Evolutionary conservation across 2,888 invertebrate species (phyloP).

Genomic region (Steinernema scapterisci): DNA sequence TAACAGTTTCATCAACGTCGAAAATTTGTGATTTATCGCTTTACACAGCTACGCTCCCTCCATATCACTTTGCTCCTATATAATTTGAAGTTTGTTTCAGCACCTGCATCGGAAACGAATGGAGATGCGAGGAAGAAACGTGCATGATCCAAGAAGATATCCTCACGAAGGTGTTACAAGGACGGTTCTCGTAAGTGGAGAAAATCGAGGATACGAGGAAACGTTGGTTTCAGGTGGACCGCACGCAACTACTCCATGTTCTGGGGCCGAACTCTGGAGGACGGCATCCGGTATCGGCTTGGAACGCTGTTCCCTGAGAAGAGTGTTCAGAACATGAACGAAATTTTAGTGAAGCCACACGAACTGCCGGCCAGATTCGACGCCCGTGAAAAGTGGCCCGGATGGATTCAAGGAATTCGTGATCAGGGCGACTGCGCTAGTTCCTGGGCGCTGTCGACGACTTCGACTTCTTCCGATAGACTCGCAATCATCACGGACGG

Average conservation of each 20-base stretch:
- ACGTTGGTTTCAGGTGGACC: slow-evolving; percentile 75
- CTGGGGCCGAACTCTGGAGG: slow-evolving; percentile 80
- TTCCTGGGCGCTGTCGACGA: slow-evolving; percentile 89
- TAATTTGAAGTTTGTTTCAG: slow-evolving; percentile 60
- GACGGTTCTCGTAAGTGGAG: slow-evolving; percentile 68
- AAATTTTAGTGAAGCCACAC: slow-evolving; percentile 69
- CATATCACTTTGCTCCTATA: background rate
- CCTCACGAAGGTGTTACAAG: slow-evolving; percentile 75
- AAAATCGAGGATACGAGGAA: background rate
- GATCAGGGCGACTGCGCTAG: slow-evolving; percentile 80
- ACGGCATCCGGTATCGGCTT: slow-evolving; percentile 79
- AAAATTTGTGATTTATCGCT: slow-evolving; percentile 25
- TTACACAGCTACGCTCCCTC: background rate
- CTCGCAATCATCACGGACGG: slow-evolving; percentile 84
- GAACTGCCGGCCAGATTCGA: slow-evolving; percentile 79
- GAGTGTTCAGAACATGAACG: slow-evolving; percentile 73
- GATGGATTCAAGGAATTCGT: slow-evolving; percentile 75
- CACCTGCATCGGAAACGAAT: slow-evolving; percentile 68
- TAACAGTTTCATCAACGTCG: slow-evolving; percentile 1
- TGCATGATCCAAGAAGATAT: slow-evolving; percentile 80
- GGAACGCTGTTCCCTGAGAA: slow-evolving; percentile 75
- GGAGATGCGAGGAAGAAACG: slow-evolving; percentile 74
- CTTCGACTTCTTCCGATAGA: slow-evolving; percentile 69
- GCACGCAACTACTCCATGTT: slow-evolving; percentile 83
- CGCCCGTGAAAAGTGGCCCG: slow-evolving; percentile 78